A percentile compares a stretch with the other conserved stretches of the same genome.
These are phyloP conservation scores for Drosophila ironensis DNA, from an alignment of 1,140 invertebrate genomes.

Conservation along the genomic window DNA sequence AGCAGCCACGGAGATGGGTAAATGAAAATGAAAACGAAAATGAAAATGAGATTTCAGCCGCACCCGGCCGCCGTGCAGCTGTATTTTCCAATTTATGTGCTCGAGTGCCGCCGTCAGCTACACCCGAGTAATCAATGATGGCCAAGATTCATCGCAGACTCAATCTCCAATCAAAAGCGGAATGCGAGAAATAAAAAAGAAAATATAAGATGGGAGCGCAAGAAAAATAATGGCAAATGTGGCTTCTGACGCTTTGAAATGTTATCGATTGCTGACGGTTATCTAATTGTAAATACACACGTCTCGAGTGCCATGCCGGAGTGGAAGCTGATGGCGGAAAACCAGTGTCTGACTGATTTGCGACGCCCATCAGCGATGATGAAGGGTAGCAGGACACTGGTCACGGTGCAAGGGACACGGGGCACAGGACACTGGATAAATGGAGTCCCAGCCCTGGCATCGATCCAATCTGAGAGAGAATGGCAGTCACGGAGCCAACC, in stretches of 20 bases:
- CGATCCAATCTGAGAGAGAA: conserved; percentile 15
- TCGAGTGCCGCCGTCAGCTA: conserved; percentile 73
- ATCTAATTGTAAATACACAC: conserved; percentile 75
- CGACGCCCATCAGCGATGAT: conserved; percentile 33
- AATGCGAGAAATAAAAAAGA: conserved; percentile 27
- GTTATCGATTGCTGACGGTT: conserved; percentile 67
- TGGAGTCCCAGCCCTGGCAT: conserved; percentile 33
- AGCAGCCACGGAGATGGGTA: conserved; percentile 39
- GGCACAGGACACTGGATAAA: conserved; percentile 2
- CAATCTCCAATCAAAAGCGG: conserved; percentile 34
- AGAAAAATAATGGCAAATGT: conserved; percentile 67
- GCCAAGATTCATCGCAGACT: conserved; percentile 8
- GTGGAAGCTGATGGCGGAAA: conserved; percentile 7
- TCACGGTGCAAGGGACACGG: not conserved
- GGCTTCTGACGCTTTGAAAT: conserved; percentile 30
- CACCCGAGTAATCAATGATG: conserved; percentile 73
- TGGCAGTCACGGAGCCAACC: conserved; percentile 57
- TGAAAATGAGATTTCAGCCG: conserved; percentile 53
- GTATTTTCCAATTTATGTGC: conserved; percentile 76
- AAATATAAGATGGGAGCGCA: too few species aligned
- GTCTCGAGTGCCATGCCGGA: conserved; percentile 23
- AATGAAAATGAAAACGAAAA: conserved; percentile 53
- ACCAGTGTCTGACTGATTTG: conserved; percentile 58
- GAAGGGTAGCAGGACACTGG: conserved; percentile 1
- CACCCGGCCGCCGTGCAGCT: conserved; percentile 5